Evolutionary conservation across 1,140 invertebrate species (phyloP), one percentile per base, ranked within the genome.

Genomic region (Megalonaias nervosa): DNA sequence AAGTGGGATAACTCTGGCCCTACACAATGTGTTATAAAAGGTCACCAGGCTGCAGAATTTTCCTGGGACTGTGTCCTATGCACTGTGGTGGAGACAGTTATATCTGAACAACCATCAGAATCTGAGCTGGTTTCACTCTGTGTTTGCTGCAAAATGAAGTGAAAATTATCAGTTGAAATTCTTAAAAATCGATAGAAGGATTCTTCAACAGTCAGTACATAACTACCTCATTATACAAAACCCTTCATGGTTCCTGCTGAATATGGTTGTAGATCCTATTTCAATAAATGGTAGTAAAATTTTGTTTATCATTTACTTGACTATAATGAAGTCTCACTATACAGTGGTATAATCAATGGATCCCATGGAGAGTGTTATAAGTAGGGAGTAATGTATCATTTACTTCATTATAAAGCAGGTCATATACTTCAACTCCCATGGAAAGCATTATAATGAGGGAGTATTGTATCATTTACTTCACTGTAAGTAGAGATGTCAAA

Each of bases 71-170:
- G 81, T 62, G 82, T 82, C n/a, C 80, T 83, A 59, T 87, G 86
- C 31, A 89, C 85, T 19, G 88, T 84, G 23, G 86, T 85, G 12
- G 81, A 79, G 15, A 89, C 87, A 21, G 88, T 89, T 19, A 86
- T 84, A 73, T 89, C 86, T 17, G 88, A 89, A 73, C 87, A 86
- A 31, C 85, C 84, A 76, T 89, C 88, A 14, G 88, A 89, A 71
- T 89, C 88, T 0, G 87, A 85, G 67, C 85, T 87, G 6, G 83
- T 81, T 62, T 89, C 87, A n/a, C 81, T 74, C 69, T 84, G 81
- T 74, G 85, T 80, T 12, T 79, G 77, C 76, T 80, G 76, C 61
- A 80, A 67, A 77, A 31, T 61, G 21, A 6, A 74, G 56, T 75
- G 71, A 75, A 79, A 26, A 74, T 23, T 19, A 80, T 13, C 71